A percentile compares a stretch with the other conserved stretches of the same genome.
Evolutionary conservation across 2,888 invertebrate genomes (phyloP).

Genomic region (Girardia tigrina): DNA sequence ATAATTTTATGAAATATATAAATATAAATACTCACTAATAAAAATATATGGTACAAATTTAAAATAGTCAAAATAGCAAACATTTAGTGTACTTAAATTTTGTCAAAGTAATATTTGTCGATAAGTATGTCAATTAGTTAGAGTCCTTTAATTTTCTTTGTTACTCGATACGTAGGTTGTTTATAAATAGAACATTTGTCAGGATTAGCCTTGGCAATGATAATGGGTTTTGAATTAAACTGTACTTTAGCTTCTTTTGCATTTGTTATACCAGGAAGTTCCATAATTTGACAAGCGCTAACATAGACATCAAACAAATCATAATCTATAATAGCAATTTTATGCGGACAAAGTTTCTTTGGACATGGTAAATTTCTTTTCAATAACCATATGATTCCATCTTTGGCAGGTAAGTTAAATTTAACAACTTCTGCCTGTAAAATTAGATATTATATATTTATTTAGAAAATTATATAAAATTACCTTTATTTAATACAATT

Average conservation of each 20-base stretch:
- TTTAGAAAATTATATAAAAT: no score
- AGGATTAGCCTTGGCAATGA: not conserved
- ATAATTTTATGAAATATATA: no score
- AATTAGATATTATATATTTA: no score
- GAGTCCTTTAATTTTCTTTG: not conserved
- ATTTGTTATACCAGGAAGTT: slow-evolving; percentile 14
- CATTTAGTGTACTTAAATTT: no score
- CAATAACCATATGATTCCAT: slow-evolving; percentile 32
- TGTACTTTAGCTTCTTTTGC: not conserved
- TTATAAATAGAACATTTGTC: not conserved
- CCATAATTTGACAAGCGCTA: slow-evolving; percentile 29
- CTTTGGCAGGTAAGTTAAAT: slow-evolving; percentile 32
- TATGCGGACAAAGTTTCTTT: not conserved
- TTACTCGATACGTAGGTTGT: not conserved
- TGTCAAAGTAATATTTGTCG: no score
- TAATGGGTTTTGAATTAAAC: not conserved
- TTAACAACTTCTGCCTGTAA: slow-evolving; percentile 31
- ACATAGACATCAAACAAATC: slow-evolving; percentile 29
- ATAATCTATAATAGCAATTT: slow-evolving; percentile 13
- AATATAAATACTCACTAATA: no score
- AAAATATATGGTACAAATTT: no score
- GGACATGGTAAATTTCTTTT: slow-evolving; percentile 28
- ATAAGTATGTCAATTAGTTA: no score
- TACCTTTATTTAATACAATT: no score
- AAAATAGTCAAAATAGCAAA: no score